These are phyloP conservation scores for Clarias laeviceps DNA, from an alignment of 2,797 vertebrate genomes.

Conservation along the genomic window DNA sequence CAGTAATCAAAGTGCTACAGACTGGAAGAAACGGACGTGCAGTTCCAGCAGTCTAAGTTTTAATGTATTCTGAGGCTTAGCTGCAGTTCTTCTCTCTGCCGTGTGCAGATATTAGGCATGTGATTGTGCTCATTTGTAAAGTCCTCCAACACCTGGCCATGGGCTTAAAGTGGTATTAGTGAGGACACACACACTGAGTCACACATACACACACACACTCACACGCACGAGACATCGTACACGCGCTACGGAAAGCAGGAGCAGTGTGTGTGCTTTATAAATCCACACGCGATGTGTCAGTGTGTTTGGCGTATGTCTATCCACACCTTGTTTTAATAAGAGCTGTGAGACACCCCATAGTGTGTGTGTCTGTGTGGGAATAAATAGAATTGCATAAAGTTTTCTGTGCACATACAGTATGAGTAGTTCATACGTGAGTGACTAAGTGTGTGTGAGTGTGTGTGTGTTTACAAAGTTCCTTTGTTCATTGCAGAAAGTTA, in stretches of 20 bases:
- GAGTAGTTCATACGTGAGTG: slow-evolving; percentile 45
- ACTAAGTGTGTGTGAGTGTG: slow-evolving; percentile 21
- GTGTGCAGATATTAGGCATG: slow-evolving; percentile 23
- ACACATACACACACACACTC: slow-evolving; percentile 18
- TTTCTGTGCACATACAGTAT: not conserved
- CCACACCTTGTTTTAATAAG: slow-evolving; percentile 35
- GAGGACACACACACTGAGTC: slow-evolving; percentile 14
- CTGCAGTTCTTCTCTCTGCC: not conserved
- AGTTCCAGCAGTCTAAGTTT: not conserved
- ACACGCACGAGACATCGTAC: not conserved
- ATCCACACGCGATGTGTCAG: slow-evolving; percentile 22
- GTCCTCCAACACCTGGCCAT: slow-evolving; percentile 36
- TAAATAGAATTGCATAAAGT: not conserved
- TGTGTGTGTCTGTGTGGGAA: slow-evolving; percentile 9
- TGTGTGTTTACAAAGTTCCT: slow-evolving; percentile 9
- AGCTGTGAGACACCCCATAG: not conserved
- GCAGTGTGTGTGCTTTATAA: slow-evolving; percentile 15
- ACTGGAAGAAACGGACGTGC: not conserved
- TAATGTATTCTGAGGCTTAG: not conserved
- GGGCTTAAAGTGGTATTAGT: slow-evolving; percentile 41
- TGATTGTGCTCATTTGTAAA: slow-evolving; percentile 45
- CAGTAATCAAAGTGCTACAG: not conserved
- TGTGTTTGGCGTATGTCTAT: slow-evolving; percentile 18
- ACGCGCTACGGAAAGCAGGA: slow-evolving; percentile 10
- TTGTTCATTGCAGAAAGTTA: slow-evolving; percentile 55